A percentile compares a stretch with the other conserved stretches of the same genome.
Conservation (phyloP, 2,797 vertebrate species). For the Argyrosomus regius region DNA sequence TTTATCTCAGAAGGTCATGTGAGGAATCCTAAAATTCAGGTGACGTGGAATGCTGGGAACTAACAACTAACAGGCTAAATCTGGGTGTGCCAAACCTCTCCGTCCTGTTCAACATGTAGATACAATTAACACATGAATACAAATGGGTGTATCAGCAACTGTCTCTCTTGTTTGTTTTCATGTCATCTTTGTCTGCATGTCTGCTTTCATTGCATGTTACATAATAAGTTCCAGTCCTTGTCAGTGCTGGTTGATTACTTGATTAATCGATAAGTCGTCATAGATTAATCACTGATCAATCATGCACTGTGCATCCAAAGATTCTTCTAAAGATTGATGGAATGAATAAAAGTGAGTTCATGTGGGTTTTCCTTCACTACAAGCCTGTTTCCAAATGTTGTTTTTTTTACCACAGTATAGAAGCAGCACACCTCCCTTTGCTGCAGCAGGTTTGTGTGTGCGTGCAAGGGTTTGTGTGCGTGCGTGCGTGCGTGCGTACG, state of each 20-base stretch:
- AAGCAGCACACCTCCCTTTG: not conserved
- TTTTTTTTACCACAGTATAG: not conserved
- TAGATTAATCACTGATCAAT: not conserved
- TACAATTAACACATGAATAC: not conserved
- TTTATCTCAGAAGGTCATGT: slow-evolving; percentile 40
- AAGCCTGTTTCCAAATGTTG: not conserved
- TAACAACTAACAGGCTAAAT: not conserved
- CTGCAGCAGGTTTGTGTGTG: not conserved
- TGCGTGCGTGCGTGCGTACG: not conserved
- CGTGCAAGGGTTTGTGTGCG: not conserved
- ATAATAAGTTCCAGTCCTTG: not conserved
- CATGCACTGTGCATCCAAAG: too few species aligned
- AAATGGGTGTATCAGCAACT: not conserved
- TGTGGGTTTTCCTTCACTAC: not conserved
- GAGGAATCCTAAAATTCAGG: slow-evolving; percentile 54
- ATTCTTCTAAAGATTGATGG: not conserved
- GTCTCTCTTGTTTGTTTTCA: not conserved
- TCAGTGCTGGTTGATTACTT: not conserved
- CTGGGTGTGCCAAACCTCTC: not conserved
- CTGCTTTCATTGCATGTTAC: not conserved
- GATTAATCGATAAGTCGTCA: not conserved
- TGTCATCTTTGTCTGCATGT: not conserved
- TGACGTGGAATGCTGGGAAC: slow-evolving; percentile 40
- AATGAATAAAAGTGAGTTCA: not conserved
- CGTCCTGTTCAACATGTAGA: not conserved